Percentiles rank a stretch among this genome's conserved stretches.
These are phyloP conservation scores for Pantala flavescens DNA, from an alignment of 1,140 invertebrate species.

Conservation along the genomic window DNA sequence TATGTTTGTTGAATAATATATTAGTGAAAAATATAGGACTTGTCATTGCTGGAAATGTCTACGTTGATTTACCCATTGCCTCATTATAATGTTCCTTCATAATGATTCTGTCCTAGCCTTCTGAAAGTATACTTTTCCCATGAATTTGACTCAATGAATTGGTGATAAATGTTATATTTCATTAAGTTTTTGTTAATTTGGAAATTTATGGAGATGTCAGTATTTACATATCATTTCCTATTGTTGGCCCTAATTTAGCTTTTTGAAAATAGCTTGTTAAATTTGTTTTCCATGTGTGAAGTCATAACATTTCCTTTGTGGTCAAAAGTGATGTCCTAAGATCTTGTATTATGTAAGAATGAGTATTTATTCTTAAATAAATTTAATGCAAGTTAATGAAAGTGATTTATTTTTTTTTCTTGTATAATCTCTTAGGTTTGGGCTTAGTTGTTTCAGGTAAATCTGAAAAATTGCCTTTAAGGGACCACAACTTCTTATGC, in stretches of 20 bases:
- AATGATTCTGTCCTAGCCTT: background rate
- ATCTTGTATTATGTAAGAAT: background rate
- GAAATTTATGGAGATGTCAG: background rate
- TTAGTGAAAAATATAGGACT: background rate
- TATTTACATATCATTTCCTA: constrained; percentile 1
- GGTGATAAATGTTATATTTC: constrained; percentile 3
- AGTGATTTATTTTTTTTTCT: background rate
- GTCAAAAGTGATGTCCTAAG: background rate
- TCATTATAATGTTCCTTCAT: background rate
- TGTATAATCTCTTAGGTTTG: too few relatives aligned
- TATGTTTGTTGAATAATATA: constrained; percentile 1
- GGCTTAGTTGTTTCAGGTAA: too few relatives aligned
- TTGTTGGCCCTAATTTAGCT: background rate
- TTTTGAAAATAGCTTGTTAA: background rate
- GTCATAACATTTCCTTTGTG: background rate
- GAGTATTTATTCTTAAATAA: constrained; percentile 7
- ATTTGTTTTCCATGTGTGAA: background rate
- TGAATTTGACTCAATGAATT: background rate
- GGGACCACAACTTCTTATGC: too few relatives aligned
- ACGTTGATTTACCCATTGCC: background rate
- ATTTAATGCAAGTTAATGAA: background rate
- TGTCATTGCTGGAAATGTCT: background rate
- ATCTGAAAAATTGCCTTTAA: too few relatives aligned
- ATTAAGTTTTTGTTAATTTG: background rate
- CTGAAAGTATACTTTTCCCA: background rate